Base-by-base conservation (phyloP, 1,140 invertebrate species). In the Drosophila saltans region DNA sequence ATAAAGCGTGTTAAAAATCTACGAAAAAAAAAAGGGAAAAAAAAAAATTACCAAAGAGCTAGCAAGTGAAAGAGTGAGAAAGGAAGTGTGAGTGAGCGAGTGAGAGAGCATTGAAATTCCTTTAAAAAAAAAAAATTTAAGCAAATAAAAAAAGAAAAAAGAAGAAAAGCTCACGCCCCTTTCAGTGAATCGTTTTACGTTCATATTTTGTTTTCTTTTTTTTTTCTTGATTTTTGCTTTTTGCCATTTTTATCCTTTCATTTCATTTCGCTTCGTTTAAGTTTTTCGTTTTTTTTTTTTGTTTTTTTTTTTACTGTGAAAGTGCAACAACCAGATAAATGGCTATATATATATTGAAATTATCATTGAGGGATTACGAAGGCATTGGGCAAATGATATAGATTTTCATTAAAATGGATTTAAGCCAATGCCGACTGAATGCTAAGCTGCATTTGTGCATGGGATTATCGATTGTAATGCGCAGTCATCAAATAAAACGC, bases 381-480 rank as follows among this genome's bases (percentile, higher is more conserved):
- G 40, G 45, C 36, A 55, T 55, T 24, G 36, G 8, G 8, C 65
- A 43, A 41, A 33, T 26, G 8, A 11, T 21, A n/a, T 24, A 43
- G 43, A 40, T 64, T 70, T 62, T 89, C 84, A 88, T 88, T 88
- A 88, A 88, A 88, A 88, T 88, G 83, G 83, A 83, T 88, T 88
- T 88, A 76, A 78, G 83, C 68, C 73, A 83, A 89, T 83, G 84
- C 70, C 83, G 66, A 73, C 65, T 76, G 62, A 52, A 52, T 52
- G 73, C 80, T 88, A 66, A 89, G 84, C 77, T 88, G 83, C 83
- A 83, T 89, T 86, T 86, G 76, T 89, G 83, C 83, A 88, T 68
- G 77, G 77, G 80, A 88, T 89, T 88, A 88, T 88, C 83, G 83
- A 88, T 88, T 88, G 84, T 89, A 88, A 80, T 88, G 80, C 83